Evolutionary conservation across 2,888 invertebrate species (phyloP).

Genomic region (Drosophila sordidula): DNA sequence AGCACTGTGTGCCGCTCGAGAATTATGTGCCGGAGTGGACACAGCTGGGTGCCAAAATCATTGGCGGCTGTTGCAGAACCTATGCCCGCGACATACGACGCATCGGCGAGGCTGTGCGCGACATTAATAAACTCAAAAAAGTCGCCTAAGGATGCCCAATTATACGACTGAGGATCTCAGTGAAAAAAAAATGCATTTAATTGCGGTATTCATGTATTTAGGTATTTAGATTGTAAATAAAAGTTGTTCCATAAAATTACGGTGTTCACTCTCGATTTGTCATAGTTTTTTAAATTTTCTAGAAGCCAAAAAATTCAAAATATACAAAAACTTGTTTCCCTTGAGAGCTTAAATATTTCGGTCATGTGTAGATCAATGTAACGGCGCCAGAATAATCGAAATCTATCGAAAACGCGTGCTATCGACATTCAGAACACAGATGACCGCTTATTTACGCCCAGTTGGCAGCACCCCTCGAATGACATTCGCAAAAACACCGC

Average conservation of each 20-base stretch:
- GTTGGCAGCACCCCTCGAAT: constrained; percentile 47
- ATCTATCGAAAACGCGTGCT: constrained; percentile 11
- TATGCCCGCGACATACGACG: constrained; percentile 92
- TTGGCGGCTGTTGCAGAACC: constrained; percentile 97
- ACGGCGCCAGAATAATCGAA: constrained; percentile 4
- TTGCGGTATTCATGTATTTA: constrained; percentile 13
- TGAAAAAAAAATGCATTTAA: constrained; percentile 20
- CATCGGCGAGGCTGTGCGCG: constrained; percentile 86
- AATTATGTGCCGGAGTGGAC: constrained; percentile 92
- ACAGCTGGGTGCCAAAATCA: constrained; percentile 91
- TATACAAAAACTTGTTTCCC: background rate
- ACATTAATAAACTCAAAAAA: constrained; percentile 65
- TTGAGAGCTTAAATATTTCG: background rate
- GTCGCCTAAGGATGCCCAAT: constrained; percentile 13
- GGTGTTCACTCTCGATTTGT: background rate
- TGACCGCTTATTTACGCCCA: background rate
- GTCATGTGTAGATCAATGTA: background rate
- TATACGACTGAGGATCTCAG: constrained; percentile 3
- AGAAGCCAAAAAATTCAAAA: background rate
- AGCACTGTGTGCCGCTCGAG: constrained; percentile 89
- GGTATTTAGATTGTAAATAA: constrained; percentile 31
- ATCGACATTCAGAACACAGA: constrained; percentile 30
- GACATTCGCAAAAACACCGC: constrained; percentile 60
- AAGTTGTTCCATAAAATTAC: background rate
- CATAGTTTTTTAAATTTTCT: background rate